These are phyloP conservation scores for Cloeon dipterum DNA, from an alignment of 2,888 invertebrate genomes.

Conservation along the genomic window DNA sequence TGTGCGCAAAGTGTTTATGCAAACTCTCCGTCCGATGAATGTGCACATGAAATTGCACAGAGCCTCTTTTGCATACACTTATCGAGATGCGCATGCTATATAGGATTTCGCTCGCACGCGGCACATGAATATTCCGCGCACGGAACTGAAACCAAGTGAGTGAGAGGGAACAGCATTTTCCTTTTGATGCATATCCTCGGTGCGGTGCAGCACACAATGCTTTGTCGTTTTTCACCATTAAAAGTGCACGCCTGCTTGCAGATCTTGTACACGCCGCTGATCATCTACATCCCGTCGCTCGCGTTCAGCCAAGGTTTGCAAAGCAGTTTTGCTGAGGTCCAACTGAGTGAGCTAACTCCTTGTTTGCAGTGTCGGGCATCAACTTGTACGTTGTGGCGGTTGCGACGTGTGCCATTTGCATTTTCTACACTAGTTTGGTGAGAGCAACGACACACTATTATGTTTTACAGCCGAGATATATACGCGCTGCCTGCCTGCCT, in stretches of 20 bases:
- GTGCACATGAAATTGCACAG: no score
- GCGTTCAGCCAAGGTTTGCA: slow-evolving; percentile 49
- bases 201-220: no score
- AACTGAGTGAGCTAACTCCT: not conserved
- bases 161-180: no score
- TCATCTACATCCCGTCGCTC: slow-evolving; percentile 68
- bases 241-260: no score
- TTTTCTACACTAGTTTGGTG: slow-evolving; percentile 77
- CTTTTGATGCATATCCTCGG: no score
- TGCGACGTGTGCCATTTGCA: slow-evolving; percentile 62
- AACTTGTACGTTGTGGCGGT: slow-evolving; percentile 57
- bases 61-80: not conserved
- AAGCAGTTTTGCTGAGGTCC: not conserved
- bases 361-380: slow-evolving; percentile 53
- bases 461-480: not conserved
- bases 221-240: no score
- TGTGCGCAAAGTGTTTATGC: no score
- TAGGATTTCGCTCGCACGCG: no score
- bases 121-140: not conserved
- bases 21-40: no score
- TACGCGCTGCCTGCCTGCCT: no score
- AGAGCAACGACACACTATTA: slow-evolving; percentile 16
- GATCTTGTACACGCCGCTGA: slow-evolving; percentile 55
- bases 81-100: no score
- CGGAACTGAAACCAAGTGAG: no score